These are phyloP conservation scores for Xyrichtys novacula DNA, from an alignment of 2,797 vertebrate species.

Conservation along the genomic window DNA sequence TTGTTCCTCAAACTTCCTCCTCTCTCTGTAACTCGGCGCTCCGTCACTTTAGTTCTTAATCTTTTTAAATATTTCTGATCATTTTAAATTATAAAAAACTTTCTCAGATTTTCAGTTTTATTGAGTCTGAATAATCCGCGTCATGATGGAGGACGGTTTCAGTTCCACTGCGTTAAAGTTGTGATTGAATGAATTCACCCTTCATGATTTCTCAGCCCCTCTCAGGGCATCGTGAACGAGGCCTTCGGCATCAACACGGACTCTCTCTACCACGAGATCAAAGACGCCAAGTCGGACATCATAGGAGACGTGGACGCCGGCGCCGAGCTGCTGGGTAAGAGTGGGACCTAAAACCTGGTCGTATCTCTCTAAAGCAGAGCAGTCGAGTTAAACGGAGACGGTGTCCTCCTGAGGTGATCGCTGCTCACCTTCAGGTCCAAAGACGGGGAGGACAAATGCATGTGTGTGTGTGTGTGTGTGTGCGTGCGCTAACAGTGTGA, in stretches of 20 bases:
- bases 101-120: no score
- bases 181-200: no score
- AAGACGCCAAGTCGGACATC: constrained; percentile 95
- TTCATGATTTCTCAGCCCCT: constrained; percentile 90
- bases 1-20: no score
- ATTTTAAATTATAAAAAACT: no score
- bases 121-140: no score
- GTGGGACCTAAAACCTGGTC: not conserved
- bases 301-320: constrained; percentile 98
- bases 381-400: not conserved
- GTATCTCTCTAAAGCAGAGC: not conserved
- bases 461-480: constrained; percentile 42
- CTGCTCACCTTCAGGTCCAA: not conserved
- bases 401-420: not conserved
- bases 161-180: no score
- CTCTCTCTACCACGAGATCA: constrained; percentile 97
- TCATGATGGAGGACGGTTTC: no score
- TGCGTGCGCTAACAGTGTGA: constrained; percentile 42
- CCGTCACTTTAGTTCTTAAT: no score
- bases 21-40: no score
- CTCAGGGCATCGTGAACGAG: constrained; percentile 98
- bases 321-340: constrained; percentile 95
- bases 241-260: constrained; percentile 99
- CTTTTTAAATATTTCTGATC: no score
- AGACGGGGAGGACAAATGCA: constrained; percentile 17